These are phyloP conservation scores for Phaethornis superciliosus DNA, from an alignment of 2,113 vertebrate genomes.

Conservation along the genomic window DNA sequence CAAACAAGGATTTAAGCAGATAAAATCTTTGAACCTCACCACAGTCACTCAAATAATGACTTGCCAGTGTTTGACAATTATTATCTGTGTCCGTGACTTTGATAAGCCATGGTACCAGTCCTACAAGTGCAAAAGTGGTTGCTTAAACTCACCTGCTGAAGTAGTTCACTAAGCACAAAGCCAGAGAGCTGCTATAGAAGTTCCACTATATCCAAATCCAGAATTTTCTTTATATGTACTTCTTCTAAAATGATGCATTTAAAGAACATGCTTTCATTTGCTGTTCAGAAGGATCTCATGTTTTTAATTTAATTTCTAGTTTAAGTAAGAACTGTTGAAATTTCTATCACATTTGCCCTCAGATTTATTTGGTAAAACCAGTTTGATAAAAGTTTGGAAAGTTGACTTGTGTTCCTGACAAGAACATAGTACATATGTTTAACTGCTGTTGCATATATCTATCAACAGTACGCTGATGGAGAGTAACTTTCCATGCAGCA, in stretches of 20 bases:
- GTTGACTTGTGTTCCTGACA: neutral
- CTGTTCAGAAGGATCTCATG: neutral
- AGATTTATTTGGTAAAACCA: neutral
- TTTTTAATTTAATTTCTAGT: neutral
- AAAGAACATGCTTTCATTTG: neutral
- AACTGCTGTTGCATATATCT: neutral
- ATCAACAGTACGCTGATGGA: neutral
- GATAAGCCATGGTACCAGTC: neutral
- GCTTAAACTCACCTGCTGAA: neutral
- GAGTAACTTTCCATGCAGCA: neutral
- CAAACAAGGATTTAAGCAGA: neutral
- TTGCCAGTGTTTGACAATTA: neutral
- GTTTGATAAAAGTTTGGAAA: neutral
- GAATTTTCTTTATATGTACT: neutral
- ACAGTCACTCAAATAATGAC: neutral
- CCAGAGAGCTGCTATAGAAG: neutral
- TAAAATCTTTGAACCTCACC: neutral
- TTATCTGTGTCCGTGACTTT: neutral
- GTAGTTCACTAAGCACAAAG: neutral
- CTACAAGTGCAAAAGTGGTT: neutral
- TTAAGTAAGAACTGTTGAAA: neutral
- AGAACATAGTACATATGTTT: neutral
- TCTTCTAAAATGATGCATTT: neutral
- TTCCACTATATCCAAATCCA: neutral
- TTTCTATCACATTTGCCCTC: neutral